Evolutionary conservation across 2,797 vertebrate genomes (phyloP).

Genomic region (Falco concolor): DNA sequence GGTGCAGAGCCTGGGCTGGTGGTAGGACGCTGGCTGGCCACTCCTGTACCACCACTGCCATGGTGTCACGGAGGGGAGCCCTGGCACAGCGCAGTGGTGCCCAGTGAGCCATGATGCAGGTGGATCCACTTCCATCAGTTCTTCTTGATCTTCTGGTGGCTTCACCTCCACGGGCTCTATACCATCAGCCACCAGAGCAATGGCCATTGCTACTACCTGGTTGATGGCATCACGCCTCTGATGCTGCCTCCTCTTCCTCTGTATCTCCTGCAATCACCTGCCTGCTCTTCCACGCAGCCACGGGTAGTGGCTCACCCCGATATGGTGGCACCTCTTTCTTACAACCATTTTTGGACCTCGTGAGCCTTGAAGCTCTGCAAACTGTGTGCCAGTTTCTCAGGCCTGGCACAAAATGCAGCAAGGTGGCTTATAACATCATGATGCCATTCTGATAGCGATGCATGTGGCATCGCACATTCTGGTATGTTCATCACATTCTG

Average conservation of each 20-base stretch:
- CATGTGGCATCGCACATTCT: not conserved
- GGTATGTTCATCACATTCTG: not conserved
- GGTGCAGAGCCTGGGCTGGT: rapidly evolving
- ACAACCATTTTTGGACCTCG: not conserved
- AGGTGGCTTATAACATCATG: not conserved
- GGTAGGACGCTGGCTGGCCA: rapidly evolving
- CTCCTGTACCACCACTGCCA: rapidly evolving
- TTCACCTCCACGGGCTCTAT: not conserved
- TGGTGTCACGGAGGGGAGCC: not conserved
- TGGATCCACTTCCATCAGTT: not conserved
- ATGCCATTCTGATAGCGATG: not conserved
- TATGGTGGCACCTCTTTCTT: not conserved
- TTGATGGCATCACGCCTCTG: not conserved
- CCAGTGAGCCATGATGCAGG: not conserved
- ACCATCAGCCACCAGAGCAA: not conserved
- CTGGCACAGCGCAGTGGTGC: not conserved
- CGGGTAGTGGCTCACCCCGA: not conserved
- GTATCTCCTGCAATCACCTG: rapidly evolving
- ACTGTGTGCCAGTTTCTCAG: not conserved
- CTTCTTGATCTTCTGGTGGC: not conserved
- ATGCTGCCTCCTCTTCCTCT: not conserved
- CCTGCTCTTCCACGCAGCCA: not conserved
- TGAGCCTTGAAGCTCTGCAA: not conserved
- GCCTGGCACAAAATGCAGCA: not conserved
- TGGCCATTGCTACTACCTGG: rapidly evolving